Percentiles rank a stretch among this genome's conserved stretches.
phyloP scores from a whole-genome alignment of 2,888 invertebrate genomes.

The Carterocephalus palaemon region DNA sequence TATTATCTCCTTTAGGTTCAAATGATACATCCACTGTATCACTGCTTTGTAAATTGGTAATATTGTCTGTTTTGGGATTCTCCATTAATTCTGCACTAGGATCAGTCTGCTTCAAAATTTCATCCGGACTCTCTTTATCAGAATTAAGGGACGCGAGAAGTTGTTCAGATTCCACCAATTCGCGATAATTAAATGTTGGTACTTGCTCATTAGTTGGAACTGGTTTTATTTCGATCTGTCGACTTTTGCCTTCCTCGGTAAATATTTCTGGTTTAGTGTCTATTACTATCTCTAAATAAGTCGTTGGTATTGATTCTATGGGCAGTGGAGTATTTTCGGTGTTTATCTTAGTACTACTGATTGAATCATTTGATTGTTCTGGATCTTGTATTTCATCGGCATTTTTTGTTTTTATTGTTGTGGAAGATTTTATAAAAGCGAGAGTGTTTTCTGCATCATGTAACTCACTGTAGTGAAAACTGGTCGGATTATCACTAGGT shows the following conservation, averaged over 20 bases:
- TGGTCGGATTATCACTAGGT: conserved; percentile 1
- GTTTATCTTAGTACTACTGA: neutral
- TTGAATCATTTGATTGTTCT: conserved; percentile 6
- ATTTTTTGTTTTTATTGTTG: neutral
- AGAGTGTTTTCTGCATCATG: conserved; percentile 17
- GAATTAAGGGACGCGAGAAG: conserved; percentile 30
- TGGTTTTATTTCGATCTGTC: neutral
- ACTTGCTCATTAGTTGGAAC: conserved; percentile 24
- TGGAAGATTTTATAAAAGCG: neutral
- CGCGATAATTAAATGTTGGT: conserved; percentile 38
- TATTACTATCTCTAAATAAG: conserved; percentile 19
- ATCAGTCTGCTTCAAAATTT: neutral
- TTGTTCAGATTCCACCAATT: conserved; percentile 49
- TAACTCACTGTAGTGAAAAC: conserved; percentile 12
- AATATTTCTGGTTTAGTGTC: conserved; percentile 5
- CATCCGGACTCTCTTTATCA: neutral
- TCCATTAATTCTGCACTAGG: too few relatives aligned
- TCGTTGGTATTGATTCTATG: conserved; percentile 5
- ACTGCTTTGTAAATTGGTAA: neutral
- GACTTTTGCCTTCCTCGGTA: neutral
- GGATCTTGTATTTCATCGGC: neutral
- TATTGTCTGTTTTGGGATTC: neutral
- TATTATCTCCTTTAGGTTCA: neutral
- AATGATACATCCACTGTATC: neutral
- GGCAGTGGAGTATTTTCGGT: neutral